Evolutionary conservation across 1,140 invertebrate genomes (phyloP).

Genomic region (Cyphomyrmex costatus): DNA sequence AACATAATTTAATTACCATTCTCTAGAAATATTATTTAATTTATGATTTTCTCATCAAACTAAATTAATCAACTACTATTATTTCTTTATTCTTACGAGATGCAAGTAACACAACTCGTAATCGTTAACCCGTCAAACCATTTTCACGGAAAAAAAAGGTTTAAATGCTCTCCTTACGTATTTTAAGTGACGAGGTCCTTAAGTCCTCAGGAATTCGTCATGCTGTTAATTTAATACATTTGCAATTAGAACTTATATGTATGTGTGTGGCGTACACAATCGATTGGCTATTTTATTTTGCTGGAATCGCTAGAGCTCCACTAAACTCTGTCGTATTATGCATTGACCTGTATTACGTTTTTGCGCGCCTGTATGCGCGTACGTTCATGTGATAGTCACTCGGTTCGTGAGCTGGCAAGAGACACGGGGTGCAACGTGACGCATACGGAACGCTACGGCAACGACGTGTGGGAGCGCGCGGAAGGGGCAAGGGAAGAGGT

Average conservation of each 20-base stretch:
- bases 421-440: conserved; percentile 29
- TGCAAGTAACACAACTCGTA: not conserved
- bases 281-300: conserved; percentile 73
- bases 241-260: not conserved
- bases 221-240: not conserved
- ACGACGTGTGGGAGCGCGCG: not conserved
- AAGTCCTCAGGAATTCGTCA: conserved; percentile 14
- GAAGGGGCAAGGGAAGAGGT: not conserved
- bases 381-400: conserved; percentile 17
- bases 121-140: too few relatives aligned
- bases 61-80: not conserved
- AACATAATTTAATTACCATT: not conserved
- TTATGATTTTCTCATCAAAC: not conserved
- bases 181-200: not conserved
- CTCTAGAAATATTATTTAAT: conserved; percentile 10
- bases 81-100: not conserved
- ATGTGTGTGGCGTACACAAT: conserved; percentile 34
- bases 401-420: conserved; percentile 41
- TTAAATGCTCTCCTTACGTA: not conserved
- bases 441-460: conserved; percentile 59
- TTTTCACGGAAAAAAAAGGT: not conserved
- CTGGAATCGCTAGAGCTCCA: conserved; percentile 41
- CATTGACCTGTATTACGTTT: conserved; percentile 29
- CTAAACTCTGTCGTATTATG: conserved; percentile 59
- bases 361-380: not conserved